phyloP scores from a whole-genome alignment of 2,797 vertebrate genomes.

The Epinephelus malabaricus region DNA sequence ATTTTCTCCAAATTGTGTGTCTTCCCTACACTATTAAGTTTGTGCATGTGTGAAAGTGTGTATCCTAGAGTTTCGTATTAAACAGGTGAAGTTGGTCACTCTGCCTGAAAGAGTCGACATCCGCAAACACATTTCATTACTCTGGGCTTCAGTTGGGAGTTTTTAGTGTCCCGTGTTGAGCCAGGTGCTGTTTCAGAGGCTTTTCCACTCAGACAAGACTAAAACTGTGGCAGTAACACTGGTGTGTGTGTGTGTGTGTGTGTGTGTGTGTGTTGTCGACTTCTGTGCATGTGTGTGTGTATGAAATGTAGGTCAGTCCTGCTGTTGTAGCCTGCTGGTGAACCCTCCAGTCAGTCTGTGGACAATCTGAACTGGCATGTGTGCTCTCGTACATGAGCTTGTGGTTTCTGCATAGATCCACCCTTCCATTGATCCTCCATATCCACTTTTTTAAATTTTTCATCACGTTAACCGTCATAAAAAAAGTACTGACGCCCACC shows the following conservation, averaged over 20 bases:
- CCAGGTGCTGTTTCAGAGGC: conserved; percentile 47
- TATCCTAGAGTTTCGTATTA: conserved; percentile 34
- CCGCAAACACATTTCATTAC: conserved; percentile 1
- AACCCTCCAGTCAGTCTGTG: conserved; percentile 72
- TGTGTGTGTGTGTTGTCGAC: conserved; percentile 4
- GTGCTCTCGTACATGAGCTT: conserved; percentile 18
- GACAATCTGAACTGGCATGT: conserved; percentile 67
- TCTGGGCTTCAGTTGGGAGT: conserved; percentile 19
- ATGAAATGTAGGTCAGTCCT: conserved; percentile 85
- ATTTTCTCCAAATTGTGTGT: conserved; percentile 8
- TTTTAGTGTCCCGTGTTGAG: conserved; percentile 20
- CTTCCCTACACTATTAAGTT: neutral
- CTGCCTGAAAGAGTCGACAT: conserved; percentile 5
- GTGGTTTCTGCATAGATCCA: neutral
- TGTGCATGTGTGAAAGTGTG: conserved; percentile 24
- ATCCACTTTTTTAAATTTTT: conserved; percentile 9
- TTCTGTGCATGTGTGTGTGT: conserved; percentile 31
- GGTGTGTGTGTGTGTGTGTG: conserved; percentile 21
- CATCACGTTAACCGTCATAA: neutral
- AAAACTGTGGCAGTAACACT: conserved; percentile 20
- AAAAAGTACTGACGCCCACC: conserved; percentile 9
- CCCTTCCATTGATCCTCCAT: conserved; percentile 39
- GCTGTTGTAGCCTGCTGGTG: conserved; percentile 72
- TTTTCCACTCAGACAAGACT: conserved; percentile 28
- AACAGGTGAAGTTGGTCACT: conserved; percentile 17